Percentiles rank a stretch among this genome's conserved stretches.
These are phyloP conservation scores for Drosophila falleni DNA, from an alignment of 2,888 invertebrate species.

Conservation along the genomic window DNA sequence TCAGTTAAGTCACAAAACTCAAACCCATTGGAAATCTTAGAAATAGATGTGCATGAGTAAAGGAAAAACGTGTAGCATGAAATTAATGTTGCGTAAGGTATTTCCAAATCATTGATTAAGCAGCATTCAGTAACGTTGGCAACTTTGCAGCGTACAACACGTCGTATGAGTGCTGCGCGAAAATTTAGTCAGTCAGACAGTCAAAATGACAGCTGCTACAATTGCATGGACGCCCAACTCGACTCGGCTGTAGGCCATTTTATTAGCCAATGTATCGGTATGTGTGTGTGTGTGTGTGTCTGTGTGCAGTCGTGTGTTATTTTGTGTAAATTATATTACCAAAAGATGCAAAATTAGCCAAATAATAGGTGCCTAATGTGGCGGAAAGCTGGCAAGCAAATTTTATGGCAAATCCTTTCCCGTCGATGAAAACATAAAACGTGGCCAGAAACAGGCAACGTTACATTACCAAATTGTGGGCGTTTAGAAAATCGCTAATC, in stretches of 20 bases:
- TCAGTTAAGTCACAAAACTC: background rate
- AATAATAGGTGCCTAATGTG: slow-evolving; percentile 79
- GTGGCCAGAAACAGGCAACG: slow-evolving; percentile 36
- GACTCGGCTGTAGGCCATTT: slow-evolving; percentile 7
- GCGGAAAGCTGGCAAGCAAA: slow-evolving; percentile 68
- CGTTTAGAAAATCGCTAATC: slow-evolving; percentile 41
- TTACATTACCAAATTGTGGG: slow-evolving; percentile 21
- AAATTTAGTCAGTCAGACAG: slow-evolving; percentile 42
- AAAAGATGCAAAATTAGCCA: slow-evolving; percentile 81
- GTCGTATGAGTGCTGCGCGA: slow-evolving; percentile 74
- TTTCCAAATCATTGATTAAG: slow-evolving; percentile 79
- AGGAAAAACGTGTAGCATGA: slow-evolving; percentile 44
- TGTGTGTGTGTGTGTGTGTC: slow-evolving; percentile 25
- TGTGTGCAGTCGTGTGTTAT: slow-evolving; percentile 78
- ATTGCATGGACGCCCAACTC: slow-evolving; percentile 52
- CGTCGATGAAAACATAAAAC: slow-evolving; percentile 70
- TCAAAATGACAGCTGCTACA: slow-evolving; percentile 53
- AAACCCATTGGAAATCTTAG: slow-evolving; percentile 2
- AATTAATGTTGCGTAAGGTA: slow-evolving; percentile 77
- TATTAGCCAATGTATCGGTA: slow-evolving; percentile 7
- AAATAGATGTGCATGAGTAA: slow-evolving; percentile 12
- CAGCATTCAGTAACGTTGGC: slow-evolving; percentile 32
- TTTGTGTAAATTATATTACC: slow-evolving; percentile 80
- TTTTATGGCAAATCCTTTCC: slow-evolving; percentile 76
- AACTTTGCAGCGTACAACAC: slow-evolving; percentile 37